phyloP scores from a whole-genome alignment of 2,113 vertebrate genomes.

The Solea senegalensis region DNA sequence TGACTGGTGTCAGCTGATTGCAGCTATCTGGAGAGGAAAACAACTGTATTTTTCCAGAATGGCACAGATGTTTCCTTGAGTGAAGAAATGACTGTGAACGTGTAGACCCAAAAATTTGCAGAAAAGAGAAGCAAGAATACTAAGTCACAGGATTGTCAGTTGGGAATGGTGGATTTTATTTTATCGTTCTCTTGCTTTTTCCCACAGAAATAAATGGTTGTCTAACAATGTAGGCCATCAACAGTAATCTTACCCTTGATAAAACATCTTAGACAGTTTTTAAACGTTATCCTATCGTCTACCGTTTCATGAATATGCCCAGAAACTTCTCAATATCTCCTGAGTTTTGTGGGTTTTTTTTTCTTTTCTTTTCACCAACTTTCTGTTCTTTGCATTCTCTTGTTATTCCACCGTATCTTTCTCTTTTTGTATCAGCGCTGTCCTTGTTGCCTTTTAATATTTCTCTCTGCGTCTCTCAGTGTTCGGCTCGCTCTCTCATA shows the following conservation, averaged over 20 bases:
- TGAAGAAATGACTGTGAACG: no score
- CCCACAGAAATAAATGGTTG: conserved; percentile 5
- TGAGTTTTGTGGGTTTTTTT: not conserved
- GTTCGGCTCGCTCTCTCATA: conserved; percentile 16
- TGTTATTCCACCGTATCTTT: conserved; percentile 6
- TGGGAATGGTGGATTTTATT: conserved; percentile 5
- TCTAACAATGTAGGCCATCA: conserved; percentile 5
- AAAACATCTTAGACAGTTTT: not conserved
- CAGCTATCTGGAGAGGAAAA: conserved; percentile 27
- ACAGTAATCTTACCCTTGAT: not conserved
- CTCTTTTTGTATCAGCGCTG: conserved; percentile 31
- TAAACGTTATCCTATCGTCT: not conserved
- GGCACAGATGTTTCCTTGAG: not conserved
- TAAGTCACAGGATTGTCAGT: conserved; percentile 5
- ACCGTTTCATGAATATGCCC: not conserved
- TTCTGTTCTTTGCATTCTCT: conserved; percentile 5
- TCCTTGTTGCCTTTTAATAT: conserved; percentile 47
- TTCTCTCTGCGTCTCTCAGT: conserved; percentile 30
- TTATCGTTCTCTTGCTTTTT: not conserved
- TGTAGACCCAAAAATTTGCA: not conserved
- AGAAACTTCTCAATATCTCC: conserved; percentile 5
- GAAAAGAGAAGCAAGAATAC: conserved; percentile 1
- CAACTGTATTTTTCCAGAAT: conserved; percentile 1
- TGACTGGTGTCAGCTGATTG: conserved; percentile 43
- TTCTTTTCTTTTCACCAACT: not conserved